These are phyloP conservation scores for Diorhabda carinulata DNA, from an alignment of 1,140 invertebrate genomes.

Conservation along the genomic window DNA sequence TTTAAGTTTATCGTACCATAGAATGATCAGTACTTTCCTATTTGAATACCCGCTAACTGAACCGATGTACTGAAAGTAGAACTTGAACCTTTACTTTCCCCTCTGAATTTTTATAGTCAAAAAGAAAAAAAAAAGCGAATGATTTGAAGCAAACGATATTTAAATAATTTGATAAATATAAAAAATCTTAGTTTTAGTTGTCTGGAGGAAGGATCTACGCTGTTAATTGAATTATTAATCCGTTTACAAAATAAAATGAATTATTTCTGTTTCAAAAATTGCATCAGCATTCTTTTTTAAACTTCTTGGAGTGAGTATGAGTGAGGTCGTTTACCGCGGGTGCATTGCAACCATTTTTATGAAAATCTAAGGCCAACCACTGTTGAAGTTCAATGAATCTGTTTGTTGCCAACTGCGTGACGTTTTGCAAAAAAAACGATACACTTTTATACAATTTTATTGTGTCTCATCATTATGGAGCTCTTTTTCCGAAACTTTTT, in stretches of 20 bases:
- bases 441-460: too few relatives aligned
- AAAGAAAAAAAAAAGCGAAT: background rate
- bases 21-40: background rate
- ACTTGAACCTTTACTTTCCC: background rate
- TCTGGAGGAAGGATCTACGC: too few relatives aligned
- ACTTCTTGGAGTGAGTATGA: too few relatives aligned
- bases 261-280: too few relatives aligned
- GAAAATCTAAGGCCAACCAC: conserved; percentile 29
- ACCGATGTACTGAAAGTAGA: background rate
- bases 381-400: conserved; percentile 27
- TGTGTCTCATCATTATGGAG: too few relatives aligned
- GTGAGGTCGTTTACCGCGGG: conserved; percentile 25
- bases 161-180: too few relatives aligned
- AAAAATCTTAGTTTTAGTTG: too few relatives aligned
- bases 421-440: too few relatives aligned
- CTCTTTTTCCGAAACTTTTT: too few relatives aligned
- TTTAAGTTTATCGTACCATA: background rate
- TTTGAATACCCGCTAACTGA: background rate
- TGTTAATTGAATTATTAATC: too few relatives aligned
- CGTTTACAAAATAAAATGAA: too few relatives aligned
- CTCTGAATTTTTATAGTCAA: background rate
- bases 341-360: conserved; percentile 30
- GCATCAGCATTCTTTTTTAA: too few relatives aligned
- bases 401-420: conserved; percentile 2
- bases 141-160: background rate